Evolutionary conservation across 1,140 invertebrate species (phyloP).

Genomic region (Drosophila athabasca): DNA sequence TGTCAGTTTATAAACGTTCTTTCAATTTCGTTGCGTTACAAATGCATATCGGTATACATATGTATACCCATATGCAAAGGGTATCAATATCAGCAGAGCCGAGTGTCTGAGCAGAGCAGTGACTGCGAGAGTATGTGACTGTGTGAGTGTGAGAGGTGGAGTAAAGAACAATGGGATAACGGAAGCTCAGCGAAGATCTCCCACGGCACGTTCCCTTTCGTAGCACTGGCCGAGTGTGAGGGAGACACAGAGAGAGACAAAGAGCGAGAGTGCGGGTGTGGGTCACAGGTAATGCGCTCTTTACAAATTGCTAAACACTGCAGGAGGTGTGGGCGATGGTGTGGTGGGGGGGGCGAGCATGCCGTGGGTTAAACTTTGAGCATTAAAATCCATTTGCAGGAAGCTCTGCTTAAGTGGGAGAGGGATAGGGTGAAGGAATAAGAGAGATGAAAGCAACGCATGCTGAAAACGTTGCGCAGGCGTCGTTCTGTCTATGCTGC

Average conservation of each 20-base stretch:
- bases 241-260: neutral
- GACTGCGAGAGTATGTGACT: too few relatives aligned
- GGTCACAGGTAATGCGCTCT: slow-evolving; percentile 15
- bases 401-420: slow-evolving; percentile 5
- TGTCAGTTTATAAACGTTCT: too few relatives aligned
- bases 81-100: too few relatives aligned
- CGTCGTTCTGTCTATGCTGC: slow-evolving; percentile 29
- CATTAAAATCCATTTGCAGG: slow-evolving; percentile 46
- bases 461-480: slow-evolving; percentile 42
- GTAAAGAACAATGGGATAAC: slow-evolving; percentile 6
- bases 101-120: too few relatives aligned
- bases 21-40: too few relatives aligned
- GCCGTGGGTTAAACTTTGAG: slow-evolving; percentile 39
- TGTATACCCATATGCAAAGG: too few relatives aligned
- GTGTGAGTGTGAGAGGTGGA: neutral
- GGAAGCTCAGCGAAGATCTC: slow-evolving; percentile 35
- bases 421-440: neutral
- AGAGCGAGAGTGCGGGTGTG: slow-evolving; percentile 1
- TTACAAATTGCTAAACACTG: slow-evolving; percentile 32
- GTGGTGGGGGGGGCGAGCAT: slow-evolving; percentile 36
- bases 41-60: too few relatives aligned
- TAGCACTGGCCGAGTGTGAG: too few relatives aligned
- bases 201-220: slow-evolving; percentile 22
- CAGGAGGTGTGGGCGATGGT: slow-evolving; percentile 4
- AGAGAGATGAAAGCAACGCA: neutral